Evolutionary conservation across 1,140 invertebrate species (phyloP), one percentile per base, ranked within the genome.

Genomic region (Chironomus striatipennis): DNA sequence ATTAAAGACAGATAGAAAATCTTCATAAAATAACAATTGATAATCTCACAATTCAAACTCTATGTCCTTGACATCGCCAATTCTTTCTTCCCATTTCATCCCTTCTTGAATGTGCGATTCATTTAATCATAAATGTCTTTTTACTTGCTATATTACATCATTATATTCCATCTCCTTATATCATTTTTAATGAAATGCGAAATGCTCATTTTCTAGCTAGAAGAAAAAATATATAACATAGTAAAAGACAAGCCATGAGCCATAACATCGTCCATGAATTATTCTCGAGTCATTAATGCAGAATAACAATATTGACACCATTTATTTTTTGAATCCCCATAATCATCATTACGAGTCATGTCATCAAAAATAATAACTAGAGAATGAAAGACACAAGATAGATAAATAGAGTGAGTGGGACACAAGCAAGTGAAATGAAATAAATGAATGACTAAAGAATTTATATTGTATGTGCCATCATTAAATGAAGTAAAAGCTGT

Each of bases 281-380:
- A 70, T 18, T 70, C 65, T 70, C 65, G 18, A 18, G 65, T 20
- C 65, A 70, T 70, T 70, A 70, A 70, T 70, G 65, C 47, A 57
- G 47, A 70, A 70, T 70, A 70, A 70, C 65, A 70, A 70, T 70
- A 70, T 70, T 70, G 65, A 70, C 65, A 70, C 65, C 65, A 70
- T 70, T 70, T 70, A 70, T 70, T 70, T 70, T 70, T 70, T 15
- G 18, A 57, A n/a, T 57, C 47, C 12, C n/a, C 43, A 70, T 70
- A 15, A 70, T 70, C 17, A 70, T 70, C 20, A 70, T 70, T 70
- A 70, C 20, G 65, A 20, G 65, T 70, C 65, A 70, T 70, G 65
- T 70, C 65, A 20, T 70, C 65, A 70, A 70, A 70, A 70, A 70
- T 70, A 70, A 70, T 70, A 70, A 70, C 65, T 57, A 57, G 10